Evolutionary conservation across 37 sponge, comb jelly and placozoan species (phyloP).

Genomic region (Hexactinellida sp.): DNA sequence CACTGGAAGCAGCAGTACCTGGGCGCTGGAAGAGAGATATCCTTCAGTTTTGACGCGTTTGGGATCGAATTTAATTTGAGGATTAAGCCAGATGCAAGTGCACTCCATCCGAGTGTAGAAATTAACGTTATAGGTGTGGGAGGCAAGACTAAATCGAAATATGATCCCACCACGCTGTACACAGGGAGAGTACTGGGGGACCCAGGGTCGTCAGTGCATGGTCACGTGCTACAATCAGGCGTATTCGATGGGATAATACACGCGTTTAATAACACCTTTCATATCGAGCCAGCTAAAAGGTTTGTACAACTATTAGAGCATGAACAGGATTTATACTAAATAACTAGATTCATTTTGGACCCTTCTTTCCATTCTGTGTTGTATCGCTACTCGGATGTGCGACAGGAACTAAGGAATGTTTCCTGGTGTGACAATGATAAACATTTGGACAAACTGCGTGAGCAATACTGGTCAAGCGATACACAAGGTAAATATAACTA

Average conservation of each 20-base stretch:
- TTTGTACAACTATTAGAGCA: constrained; percentile 7
- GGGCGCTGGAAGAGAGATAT: background rate
- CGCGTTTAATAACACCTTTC: constrained; percentile 12
- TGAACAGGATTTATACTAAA: background rate
- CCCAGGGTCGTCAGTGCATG: constrained; percentile 31
- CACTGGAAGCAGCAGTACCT: background rate
- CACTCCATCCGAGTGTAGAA: background rate
- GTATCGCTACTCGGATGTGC: constrained; percentile 34
- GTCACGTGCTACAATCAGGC: constrained; percentile 30
- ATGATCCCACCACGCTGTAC: constrained; percentile 42
- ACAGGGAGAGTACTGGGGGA: constrained; percentile 30
- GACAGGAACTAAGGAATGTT: background rate
- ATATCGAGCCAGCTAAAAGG: constrained; percentile 29
- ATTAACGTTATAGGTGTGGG: background rate
- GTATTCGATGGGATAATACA: constrained; percentile 39
- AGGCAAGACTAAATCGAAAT: background rate
- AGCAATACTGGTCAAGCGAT: background rate
- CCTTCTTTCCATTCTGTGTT: constrained; percentile 41
- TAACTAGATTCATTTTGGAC: background rate
- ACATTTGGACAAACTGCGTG: background rate
- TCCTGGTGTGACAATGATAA: background rate
- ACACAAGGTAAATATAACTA: background rate
- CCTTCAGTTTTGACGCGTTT: background rate
- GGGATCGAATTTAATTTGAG: background rate
- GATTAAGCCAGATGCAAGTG: background rate